Conservation (phyloP, 64 coral and sea anemone species). For the Astreopora myriophthalma region DNA sequence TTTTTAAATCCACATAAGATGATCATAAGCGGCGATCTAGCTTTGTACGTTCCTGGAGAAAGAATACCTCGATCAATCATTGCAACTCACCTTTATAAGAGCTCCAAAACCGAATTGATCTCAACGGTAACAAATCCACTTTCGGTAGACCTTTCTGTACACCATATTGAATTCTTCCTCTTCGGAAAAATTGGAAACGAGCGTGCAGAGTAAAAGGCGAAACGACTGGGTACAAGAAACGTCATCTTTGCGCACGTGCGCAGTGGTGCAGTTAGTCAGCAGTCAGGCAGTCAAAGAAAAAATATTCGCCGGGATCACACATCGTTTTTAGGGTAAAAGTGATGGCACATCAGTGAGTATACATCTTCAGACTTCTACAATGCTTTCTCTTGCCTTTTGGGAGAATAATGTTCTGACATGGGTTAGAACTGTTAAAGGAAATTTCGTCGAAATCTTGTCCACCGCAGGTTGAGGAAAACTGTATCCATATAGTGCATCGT, state of each 20-base stretch:
- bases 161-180: neutral
- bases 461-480: too few species aligned
- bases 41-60: too few species aligned
- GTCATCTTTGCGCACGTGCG: conserved; percentile 82
- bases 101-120: too few species aligned
- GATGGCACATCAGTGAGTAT: conserved; percentile 81
- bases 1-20: too few species aligned
- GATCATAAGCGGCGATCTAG: too few species aligned
- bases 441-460: too few species aligned
- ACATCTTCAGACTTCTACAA: neutral
- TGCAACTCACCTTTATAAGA: too few species aligned
- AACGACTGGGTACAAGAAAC: conserved; percentile 21
- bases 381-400: neutral
- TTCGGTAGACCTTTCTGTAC: neutral
- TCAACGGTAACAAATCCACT: too few species aligned
- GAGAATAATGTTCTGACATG: neutral
- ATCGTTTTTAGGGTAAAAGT: neutral
- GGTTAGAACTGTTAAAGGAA: neutral
- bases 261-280: conserved; percentile 78
- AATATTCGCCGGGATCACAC: neutral
- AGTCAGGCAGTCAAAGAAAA: conserved; percentile 23
- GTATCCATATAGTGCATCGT: too few species aligned
- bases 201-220: neutral
- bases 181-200: neutral
- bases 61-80: too few species aligned